Evolutionary conservation across 2,113 vertebrate species (phyloP), one percentile per base, ranked within the genome.

Genomic region (Solea senegalensis): DNA sequence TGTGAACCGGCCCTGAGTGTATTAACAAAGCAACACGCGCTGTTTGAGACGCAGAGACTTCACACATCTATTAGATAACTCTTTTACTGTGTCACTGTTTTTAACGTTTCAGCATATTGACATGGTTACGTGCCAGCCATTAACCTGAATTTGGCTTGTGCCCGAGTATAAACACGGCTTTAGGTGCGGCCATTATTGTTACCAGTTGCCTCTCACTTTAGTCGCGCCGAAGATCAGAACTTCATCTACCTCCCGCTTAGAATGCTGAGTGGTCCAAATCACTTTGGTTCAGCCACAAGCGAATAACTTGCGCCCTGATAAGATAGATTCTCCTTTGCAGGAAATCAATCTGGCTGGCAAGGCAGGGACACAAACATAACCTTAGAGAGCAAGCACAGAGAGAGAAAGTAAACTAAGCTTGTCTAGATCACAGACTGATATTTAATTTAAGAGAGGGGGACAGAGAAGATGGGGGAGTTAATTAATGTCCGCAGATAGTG

Each of bases 401-500:
- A 80, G 46, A 64, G 53, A 44, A 48, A 10, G 52, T 63, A 66
- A 74, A 70, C 41, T 56, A 4, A 56, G 7, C 46, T 8, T 65
- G 65, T 68, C 73, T 64, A 52, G 53, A 76, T 80, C 65, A 52
- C 69, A 49, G 48, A 44, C 70, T 54, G 61, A 53, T 76, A 44
- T 75, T 84, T 72, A 71, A 78, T 77, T 65, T 56, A 56, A 49
- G 52, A 49, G 49, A 3, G 64, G 26, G 21, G 50, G 43, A 28
- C 48, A 46, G 53, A 50, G 64, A 49, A 57, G 64, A 66, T 34
- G 4, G 64, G 46, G 3, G 65, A 80, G 67, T 70, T 72, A 78
- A 80, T 85, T 77, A 79, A 76, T 63, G 75, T 56, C 72, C 72
- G 74, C 53, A 62, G 70, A 82, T 85, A 43, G 58, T 14, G 52